Percentiles rank a stretch among this genome's conserved stretches.
Evolutionary conservation across 1,140 invertebrate genomes (phyloP).

Genomic region (Archivesica marissinica): DNA sequence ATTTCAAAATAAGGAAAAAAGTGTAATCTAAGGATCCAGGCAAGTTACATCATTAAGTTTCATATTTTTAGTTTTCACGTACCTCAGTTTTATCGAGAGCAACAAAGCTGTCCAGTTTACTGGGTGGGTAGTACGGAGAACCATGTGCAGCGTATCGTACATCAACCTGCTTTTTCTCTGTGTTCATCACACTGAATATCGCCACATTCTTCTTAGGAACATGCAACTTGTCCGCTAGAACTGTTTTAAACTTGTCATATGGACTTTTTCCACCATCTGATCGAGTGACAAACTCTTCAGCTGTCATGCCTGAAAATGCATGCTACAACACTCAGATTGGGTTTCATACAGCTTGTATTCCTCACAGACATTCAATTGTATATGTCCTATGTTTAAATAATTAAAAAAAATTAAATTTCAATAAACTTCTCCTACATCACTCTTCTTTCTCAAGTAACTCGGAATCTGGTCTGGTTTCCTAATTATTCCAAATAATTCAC

Average conservation of each 20-base stretch:
- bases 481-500: neutral
- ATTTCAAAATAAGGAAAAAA: no score
- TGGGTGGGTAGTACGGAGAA: constrained; percentile 97
- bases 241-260: constrained; percentile 63
- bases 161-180: constrained; percentile 85
- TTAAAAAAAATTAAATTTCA: no score
- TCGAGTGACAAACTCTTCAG: constrained; percentile 94
- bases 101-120: constrained; percentile 96
- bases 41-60: no score
- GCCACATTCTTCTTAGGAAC: constrained; percentile 96
- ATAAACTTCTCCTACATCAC: no score
- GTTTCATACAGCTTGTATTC: no score
- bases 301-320: constrained; percentile 92
- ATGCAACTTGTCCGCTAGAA: constrained; percentile 88
- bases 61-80: no score
- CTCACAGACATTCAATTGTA: no score
- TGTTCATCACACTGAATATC: constrained; percentile 92
- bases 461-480: no score
- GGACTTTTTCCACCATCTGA: constrained; percentile 20
- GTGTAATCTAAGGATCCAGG: no score
- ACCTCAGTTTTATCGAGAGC: constrained; percentile 95
- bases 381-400: no score
- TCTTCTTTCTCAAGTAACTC: no score
- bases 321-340: no score
- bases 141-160: constrained; percentile 97